Evolutionary conservation across 2,888 invertebrate species (phyloP).

Genomic region (Limnephilus rhombicus): DNA sequence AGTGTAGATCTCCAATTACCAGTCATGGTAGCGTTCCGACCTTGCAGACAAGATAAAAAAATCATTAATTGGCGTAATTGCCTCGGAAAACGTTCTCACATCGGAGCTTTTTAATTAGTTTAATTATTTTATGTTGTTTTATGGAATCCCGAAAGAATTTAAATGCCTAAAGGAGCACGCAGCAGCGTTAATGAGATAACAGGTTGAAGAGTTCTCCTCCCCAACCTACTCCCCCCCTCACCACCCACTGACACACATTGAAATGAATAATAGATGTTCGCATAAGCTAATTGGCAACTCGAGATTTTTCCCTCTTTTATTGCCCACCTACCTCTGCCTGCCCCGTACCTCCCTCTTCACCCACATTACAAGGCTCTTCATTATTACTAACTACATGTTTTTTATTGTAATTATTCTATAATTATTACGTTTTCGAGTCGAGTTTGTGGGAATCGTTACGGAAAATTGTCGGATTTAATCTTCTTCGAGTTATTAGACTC

Average conservation of each 20-base stretch:
- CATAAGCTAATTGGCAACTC: slow-evolving; percentile 63
- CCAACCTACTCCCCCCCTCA: slow-evolving; percentile 9
- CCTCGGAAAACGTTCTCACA: slow-evolving; percentile 63
- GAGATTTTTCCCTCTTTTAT: slow-evolving; percentile 42
- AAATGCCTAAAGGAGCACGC: slow-evolving; percentile 59
- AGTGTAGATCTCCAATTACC: slow-evolving; percentile 47
- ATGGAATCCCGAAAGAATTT: slow-evolving; percentile 65
- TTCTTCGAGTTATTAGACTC: background rate
- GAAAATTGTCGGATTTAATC: background rate
- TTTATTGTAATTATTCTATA: background rate
- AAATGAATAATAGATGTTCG: slow-evolving; percentile 65
- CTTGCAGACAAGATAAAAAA: slow-evolving; percentile 59
- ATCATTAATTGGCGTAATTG: slow-evolving; percentile 65
- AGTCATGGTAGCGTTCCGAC: slow-evolving; percentile 41
- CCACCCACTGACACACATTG: slow-evolving; percentile 47
- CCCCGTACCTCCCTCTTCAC: background rate
- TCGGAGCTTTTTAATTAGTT: slow-evolving; percentile 64
- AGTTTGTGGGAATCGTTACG: background rate
- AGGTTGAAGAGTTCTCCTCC: slow-evolving; percentile 49
- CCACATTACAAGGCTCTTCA: slow-evolving; percentile 26
- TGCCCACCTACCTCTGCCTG: background rate
- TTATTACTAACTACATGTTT: slow-evolving; percentile 6
- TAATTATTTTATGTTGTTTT: slow-evolving; percentile 65
- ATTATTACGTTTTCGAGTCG: slow-evolving; percentile 4
- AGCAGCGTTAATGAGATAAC: slow-evolving; percentile 64